A percentile compares a stretch with the other conserved stretches of the same genome.
phyloP scores from a whole-genome alignment of 2,888 invertebrate species.

The Onthophagus sagittarius region DNA sequence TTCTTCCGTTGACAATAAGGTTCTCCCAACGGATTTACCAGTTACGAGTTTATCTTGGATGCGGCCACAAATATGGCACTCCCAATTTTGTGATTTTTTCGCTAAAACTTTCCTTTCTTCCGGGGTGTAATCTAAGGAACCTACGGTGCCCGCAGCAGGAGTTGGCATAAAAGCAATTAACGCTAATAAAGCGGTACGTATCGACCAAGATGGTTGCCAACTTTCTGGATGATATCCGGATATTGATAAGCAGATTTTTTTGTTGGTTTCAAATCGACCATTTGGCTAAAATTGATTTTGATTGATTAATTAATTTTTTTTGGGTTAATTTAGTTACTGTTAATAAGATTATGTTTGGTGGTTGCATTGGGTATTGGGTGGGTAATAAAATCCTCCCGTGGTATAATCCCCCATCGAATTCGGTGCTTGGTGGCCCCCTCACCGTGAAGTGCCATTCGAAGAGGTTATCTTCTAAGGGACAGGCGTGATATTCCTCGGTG shows the following conservation, averaged over 20 bases:
- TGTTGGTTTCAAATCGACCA: slow-evolving; percentile 88
- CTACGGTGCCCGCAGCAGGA: slow-evolving; percentile 84
- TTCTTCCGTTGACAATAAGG: slow-evolving; percentile 53
- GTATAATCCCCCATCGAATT: slow-evolving; percentile 87
- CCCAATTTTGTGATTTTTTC: slow-evolving; percentile 64
- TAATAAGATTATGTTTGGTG: slow-evolving; percentile 88
- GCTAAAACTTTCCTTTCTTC: slow-evolving; percentile 79
- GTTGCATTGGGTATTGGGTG: slow-evolving; percentile 95
- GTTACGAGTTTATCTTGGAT: slow-evolving; percentile 51
- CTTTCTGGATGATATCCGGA: slow-evolving; percentile 97
- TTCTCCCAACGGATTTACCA: slow-evolving; percentile 24
- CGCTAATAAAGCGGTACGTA: slow-evolving; percentile 86
- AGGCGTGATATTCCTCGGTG: slow-evolving; percentile 85
- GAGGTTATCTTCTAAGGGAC: slow-evolving; percentile 89
- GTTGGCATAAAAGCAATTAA: slow-evolving; percentile 94
- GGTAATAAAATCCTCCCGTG: slow-evolving; percentile 90
- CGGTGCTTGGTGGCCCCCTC: slow-evolving; percentile 81
- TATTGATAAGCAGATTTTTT: slow-evolving; percentile 93
- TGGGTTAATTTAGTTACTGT: slow-evolving; percentile 76
- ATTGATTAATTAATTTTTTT: too few relatives aligned
- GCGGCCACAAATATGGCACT: slow-evolving; percentile 61
- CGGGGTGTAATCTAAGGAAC: slow-evolving; percentile 83
- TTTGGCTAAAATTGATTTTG: slow-evolving; percentile 64
- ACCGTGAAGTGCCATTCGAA: slow-evolving; percentile 99
- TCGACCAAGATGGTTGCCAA: slow-evolving; percentile 97